Conservation (phyloP, 2,888 invertebrate genomes). For the Ormyrus labotus region DNA sequence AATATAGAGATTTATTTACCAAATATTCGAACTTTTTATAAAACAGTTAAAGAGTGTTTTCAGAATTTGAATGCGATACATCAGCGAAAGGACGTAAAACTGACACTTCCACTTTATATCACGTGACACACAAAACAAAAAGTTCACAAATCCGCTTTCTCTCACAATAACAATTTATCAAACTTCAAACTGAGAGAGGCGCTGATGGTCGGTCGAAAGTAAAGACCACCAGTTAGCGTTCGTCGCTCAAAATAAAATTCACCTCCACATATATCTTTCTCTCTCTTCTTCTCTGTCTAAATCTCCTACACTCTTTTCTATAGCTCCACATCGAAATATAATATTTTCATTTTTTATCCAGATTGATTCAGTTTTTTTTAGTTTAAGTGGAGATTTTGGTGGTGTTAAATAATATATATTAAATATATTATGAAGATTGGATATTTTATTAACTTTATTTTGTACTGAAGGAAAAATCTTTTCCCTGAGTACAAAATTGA, state of each 20-base stretch:
- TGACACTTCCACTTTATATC: conserved; percentile 19
- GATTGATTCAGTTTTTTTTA: conserved; percentile 16
- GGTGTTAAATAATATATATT: conserved; percentile 22
- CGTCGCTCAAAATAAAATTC: conserved; percentile 13
- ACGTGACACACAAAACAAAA: conserved; percentile 19
- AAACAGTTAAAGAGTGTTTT: no score
- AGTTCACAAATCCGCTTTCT: conserved; percentile 30
- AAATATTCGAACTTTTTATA: no score
- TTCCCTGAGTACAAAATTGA: no score
- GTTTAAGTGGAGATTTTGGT: conserved; percentile 14
- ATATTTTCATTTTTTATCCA: background rate
- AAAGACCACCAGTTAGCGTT: background rate
- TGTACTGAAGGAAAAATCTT: no score
- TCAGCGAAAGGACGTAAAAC: background rate
- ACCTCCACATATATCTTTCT: conserved; percentile 26
- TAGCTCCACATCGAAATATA: conserved; percentile 15
- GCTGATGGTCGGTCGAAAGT: conserved; percentile 7
- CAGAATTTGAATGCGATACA: no score
- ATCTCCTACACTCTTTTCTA: conserved; percentile 27
- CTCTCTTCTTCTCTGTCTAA: conserved; percentile 25
- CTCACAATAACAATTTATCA: conserved; percentile 23
- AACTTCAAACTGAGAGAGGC: background rate
- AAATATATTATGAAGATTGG: background rate
- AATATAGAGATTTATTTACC: no score
- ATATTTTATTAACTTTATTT: no score